Evolutionary conservation across 2,888 invertebrate species (phyloP).

Genomic region (Macrosoma leucophasiata): DNA sequence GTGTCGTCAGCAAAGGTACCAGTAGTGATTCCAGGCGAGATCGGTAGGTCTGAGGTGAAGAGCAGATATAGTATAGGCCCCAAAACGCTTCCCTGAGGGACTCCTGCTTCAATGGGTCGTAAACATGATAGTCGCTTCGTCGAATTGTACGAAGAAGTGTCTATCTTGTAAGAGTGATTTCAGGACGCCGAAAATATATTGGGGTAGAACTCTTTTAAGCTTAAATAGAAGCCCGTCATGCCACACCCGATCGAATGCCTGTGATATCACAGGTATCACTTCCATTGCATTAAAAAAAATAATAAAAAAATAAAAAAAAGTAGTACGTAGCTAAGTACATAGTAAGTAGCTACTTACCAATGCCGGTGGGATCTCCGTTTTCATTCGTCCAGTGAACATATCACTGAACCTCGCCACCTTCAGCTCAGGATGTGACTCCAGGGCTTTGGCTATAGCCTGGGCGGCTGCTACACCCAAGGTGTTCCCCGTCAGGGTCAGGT

Average conservation of each 20-base stretch:
- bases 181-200: no score
- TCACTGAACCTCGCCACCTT: constrained; percentile 94
- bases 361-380: constrained; percentile 95
- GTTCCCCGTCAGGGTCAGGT: constrained; percentile 92
- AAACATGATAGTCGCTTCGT: constrained; percentile 3
- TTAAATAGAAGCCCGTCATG: constrained; percentile 4
- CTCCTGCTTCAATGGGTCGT: no score
- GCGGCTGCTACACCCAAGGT: constrained; percentile 95
- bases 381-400: constrained; percentile 96
- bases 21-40: no score
- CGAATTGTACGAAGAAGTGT: neutral
- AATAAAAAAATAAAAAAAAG: no score
- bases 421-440: constrained; percentile 86
- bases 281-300: no score
- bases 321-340: no score
- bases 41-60: no score
- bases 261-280: no score
- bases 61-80: no score
- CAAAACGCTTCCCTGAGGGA: no score
- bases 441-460: constrained; percentile 85
- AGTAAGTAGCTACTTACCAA: constrained; percentile 71
- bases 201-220: no score
- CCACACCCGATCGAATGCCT: constrained; percentile 1
- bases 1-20: constrained; percentile 19
- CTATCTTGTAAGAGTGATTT: no score